Conservation (phyloP, 2,797 vertebrate genomes). For the Yasuhikotakia modesta region DNA sequence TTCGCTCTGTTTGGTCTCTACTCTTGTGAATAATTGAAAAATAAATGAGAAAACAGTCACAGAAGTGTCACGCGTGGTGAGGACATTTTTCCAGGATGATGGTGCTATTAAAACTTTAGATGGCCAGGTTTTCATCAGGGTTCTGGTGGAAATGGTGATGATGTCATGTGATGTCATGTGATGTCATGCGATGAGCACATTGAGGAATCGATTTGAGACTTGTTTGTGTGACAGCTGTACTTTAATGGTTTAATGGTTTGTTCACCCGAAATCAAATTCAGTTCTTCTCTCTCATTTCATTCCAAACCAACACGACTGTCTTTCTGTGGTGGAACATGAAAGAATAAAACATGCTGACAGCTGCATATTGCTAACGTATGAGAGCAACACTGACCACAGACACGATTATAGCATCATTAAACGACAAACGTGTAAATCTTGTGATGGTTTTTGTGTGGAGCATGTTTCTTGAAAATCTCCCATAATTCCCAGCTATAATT, state of each 20-base stretch:
- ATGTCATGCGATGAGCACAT: not conserved
- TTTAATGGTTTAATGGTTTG: not conserved
- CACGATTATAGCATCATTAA: not conserved
- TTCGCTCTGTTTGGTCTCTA: slow-evolving; percentile 24
- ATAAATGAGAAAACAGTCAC: slow-evolving; percentile 36
- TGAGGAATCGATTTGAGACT: not conserved
- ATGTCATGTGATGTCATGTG: not conserved
- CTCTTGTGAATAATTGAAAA: slow-evolving; percentile 50
- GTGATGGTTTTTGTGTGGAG: too few species aligned
- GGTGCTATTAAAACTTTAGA: slow-evolving; percentile 65
- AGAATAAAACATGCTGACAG: not conserved
- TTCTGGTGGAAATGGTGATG: not conserved
- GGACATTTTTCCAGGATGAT: slow-evolving; percentile 38
- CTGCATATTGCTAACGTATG: not conserved
- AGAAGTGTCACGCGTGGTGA: not conserved
- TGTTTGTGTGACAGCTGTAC: not conserved
- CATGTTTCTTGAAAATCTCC: too few species aligned
- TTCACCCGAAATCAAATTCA: not conserved
- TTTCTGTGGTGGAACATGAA: not conserved
- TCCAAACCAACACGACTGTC: slow-evolving; percentile 1
- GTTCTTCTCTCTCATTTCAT: not conserved
- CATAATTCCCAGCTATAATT: too few species aligned
- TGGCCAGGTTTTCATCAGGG: slow-evolving; percentile 41
- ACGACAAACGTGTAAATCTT: too few species aligned
- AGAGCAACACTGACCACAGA: not conserved